Evolutionary conservation across 1,140 invertebrate species (phyloP).

Genomic region (Wasmannia auropunctata): DNA sequence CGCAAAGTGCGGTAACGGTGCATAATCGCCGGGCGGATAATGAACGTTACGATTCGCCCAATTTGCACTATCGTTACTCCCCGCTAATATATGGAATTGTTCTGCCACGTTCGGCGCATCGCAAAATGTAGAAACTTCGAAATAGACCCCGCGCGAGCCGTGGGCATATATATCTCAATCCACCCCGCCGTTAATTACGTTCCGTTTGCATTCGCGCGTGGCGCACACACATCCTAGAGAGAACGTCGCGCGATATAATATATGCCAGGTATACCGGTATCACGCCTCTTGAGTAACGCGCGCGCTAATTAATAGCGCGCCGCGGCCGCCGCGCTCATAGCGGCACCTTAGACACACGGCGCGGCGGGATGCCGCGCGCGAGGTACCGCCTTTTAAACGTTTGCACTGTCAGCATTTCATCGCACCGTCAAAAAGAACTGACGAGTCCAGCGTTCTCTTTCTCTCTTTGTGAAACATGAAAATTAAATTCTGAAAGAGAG

Average conservation of each 20-base stretch:
- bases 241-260: constrained; percentile 1
- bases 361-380: background rate
- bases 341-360: background rate
- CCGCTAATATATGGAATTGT: background rate
- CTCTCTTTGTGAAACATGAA: background rate
- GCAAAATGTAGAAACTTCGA: background rate
- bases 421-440: background rate
- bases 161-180: constrained; percentile 3
- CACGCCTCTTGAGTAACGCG: background rate
- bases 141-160: background rate
- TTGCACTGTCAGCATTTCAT: background rate
- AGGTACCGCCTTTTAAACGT: background rate
- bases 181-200: constrained; percentile 22
- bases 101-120: background rate
- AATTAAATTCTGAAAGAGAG: constrained; percentile 1
- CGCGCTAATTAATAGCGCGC: constrained; percentile 7
- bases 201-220: background rate
- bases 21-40: constrained; percentile 17
- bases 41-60: constrained; percentile 27
- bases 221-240: too few species aligned
- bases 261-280: background rate
- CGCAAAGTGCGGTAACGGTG: constrained; percentile 23
- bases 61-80: constrained; percentile 27
- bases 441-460: background rate
- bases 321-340: too few species aligned